Percentiles rank a stretch among this genome's conserved stretches.
Evolutionary conservation across 2,888 invertebrate genomes (phyloP).

Genomic region (Agrotis clavis): DNA sequence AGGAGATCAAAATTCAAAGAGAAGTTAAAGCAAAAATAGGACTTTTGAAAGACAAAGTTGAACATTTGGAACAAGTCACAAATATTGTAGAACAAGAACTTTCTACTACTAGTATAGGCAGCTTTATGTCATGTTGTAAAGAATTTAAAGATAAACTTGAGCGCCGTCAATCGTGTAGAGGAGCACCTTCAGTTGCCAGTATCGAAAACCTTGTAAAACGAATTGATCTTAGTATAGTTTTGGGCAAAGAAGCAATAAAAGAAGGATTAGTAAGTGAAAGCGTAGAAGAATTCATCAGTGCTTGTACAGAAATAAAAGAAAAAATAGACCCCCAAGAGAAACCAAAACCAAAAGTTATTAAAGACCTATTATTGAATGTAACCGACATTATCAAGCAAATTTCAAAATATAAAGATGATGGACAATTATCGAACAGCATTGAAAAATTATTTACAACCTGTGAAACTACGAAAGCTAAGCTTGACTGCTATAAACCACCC

Average conservation of each 20-base stretch:
- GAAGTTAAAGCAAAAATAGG: slow-evolving; percentile 51
- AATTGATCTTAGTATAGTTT: slow-evolving; percentile 66
- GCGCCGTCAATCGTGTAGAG: slow-evolving; percentile 41
- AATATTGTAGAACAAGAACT: slow-evolving; percentile 55
- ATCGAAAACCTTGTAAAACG: slow-evolving; percentile 59
- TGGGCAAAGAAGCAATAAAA: slow-evolving; percentile 67
- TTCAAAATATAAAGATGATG: slow-evolving; percentile 64
- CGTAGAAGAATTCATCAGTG: slow-evolving; percentile 69
- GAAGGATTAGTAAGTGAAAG: slow-evolving; percentile 67
- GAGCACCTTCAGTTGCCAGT: slow-evolving; percentile 19
- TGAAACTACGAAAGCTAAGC: slow-evolving; percentile 63
- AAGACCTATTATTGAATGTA: slow-evolving; percentile 64
- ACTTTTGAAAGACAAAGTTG: slow-evolving; percentile 61
- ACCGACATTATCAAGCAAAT: slow-evolving; percentile 67
- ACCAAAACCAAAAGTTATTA: slow-evolving; percentile 49
- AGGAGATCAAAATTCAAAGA: slow-evolving; percentile 41
- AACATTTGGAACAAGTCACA: slow-evolving; percentile 64
- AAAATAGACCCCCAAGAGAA: slow-evolving; percentile 37
- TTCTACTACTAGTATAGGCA: slow-evolving; percentile 59
- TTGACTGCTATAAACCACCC: slow-evolving; percentile 44
- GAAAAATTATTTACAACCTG: slow-evolving; percentile 68
- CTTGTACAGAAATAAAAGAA: slow-evolving; percentile 70
- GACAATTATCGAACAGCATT: slow-evolving; percentile 61
- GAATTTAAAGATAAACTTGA: slow-evolving; percentile 68
- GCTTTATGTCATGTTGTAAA: slow-evolving; percentile 68